Percentiles rank a stretch among this genome's conserved stretches.
phyloP scores from a whole-genome alignment of 1,140 invertebrate species.

The Dendrolimus kikuchii region DNA sequence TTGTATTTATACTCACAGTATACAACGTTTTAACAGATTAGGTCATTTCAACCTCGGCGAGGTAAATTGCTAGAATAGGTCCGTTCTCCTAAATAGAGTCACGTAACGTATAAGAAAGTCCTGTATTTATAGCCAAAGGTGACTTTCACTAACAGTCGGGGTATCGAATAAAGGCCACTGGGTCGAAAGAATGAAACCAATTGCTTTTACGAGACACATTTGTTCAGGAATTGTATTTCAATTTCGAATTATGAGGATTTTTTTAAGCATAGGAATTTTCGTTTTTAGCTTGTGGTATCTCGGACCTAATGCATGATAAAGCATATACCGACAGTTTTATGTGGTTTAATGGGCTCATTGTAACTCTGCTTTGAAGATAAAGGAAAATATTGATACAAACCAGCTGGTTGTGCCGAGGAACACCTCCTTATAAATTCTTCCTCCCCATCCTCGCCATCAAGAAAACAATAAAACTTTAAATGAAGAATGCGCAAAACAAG shows the following conservation, averaged over 20 bases:
- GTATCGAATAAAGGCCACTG: slow-evolving; percentile 32
- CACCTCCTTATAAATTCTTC: too few relatives aligned
- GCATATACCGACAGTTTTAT: too few relatives aligned
- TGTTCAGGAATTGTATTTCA: slow-evolving; percentile 16
- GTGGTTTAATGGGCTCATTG: too few relatives aligned
- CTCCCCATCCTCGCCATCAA: too few relatives aligned
- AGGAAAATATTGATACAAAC: too few relatives aligned
- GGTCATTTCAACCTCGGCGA: slow-evolving; percentile 26
- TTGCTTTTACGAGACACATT: slow-evolving; percentile 18
- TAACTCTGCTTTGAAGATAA: too few relatives aligned
- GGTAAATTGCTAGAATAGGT: slow-evolving; percentile 41
- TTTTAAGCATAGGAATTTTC: background rate
- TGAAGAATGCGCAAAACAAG: too few relatives aligned
- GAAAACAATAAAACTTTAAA: too few relatives aligned
- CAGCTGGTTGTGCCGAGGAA: too few relatives aligned
- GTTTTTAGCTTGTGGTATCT: too few relatives aligned
- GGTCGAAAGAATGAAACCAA: slow-evolving; percentile 21
- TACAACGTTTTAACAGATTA: slow-evolving; percentile 38
- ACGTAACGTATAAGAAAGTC: slow-evolving; percentile 51
- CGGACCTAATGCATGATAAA: too few relatives aligned
- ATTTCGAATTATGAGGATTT: slow-evolving; percentile 13
- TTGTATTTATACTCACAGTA: too few relatives aligned
- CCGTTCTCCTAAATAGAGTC: slow-evolving; percentile 45
- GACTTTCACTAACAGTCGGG: slow-evolving; percentile 36
- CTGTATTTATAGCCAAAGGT: slow-evolving; percentile 35